Base-by-base conservation (phyloP, 2,888 invertebrate species). In the Tachina fera region DNA sequence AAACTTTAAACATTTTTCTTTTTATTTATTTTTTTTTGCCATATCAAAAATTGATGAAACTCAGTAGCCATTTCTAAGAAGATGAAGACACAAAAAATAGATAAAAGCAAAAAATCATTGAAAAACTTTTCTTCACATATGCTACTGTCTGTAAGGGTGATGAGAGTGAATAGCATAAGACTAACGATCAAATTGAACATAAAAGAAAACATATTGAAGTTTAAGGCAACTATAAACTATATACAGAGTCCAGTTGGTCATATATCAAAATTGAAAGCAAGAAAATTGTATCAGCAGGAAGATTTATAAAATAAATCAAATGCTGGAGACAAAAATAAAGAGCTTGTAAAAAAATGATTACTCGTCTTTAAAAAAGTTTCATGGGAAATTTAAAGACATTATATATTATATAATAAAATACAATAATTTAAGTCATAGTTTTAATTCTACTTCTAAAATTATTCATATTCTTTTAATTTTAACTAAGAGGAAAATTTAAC, bases 71-170 rank as follows among this genome's bases (percentile, higher is more conserved):
- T 60, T 65, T 51, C 43, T 74, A 74, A 74, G 74, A 74, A 67
- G 51, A 81, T 67, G 60, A 81, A 74, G 68, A 22, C 13, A 19
- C 43, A 39, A 45, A 71, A 56, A 61, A 9, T 51, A 13, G 4
- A 9, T 0, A 39, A 9, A 22, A 67, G 49, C 11, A 45, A 79
- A 79, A 81, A 80, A 76, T 81, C 80, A 76, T 75, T 76, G 76
- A 72, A 72, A 81, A 84, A 84, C 51, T 84, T 80, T 84, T 80
- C 71, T 19, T 31, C 70, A 80, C 80, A 78, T 84, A 80, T 80
- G 84, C 84, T 67, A 63, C 76, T 76, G 72, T 81, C 80, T 72
- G 72, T 67, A 67, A 39, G 79, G 43, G 14, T 79, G 61, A 56
- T 70, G 79, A 22, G 51, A 22, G 51, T 76, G 60, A 70, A 75